Evolutionary conservation across 2,113 vertebrate genomes (phyloP), one percentile per base, ranked within the genome.

Genomic region (Takifugu flavidus): DNA sequence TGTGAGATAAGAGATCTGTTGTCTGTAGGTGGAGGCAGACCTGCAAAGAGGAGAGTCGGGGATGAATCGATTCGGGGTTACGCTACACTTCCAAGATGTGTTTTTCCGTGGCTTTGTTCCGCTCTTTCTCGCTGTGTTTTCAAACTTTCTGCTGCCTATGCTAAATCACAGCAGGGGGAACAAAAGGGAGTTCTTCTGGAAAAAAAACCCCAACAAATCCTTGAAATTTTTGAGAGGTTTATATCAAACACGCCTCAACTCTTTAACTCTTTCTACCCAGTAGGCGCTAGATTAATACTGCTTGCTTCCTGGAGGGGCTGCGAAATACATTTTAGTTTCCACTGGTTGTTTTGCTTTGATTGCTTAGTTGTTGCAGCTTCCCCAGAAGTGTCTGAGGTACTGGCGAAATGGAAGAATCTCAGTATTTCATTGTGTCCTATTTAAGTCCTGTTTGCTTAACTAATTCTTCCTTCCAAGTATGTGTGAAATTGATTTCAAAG

Each of bases 1-100:
- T 56, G 29, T 31, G 29, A 82, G 79, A 82, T 88, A 64, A 86
- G 84, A 88, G 77, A 34, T 43, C 59, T 66, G 39, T 53, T 66
- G 56, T 74, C 79, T 72, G 77, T 71, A 68, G 81, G 77, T 58
- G 74, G 76, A 81, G 74, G 78, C 46, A 10, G 62, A 66, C 74
- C 74, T 65, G 54, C 39, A 67, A 20, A 20, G 82, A 71, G 61
- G 54, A 56, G 26, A 60, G 50, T 64, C 29, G 51, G 59, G 60
- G 44, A 73, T 80, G 76, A 83, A 82, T 82, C 68, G 56, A 72
- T 66, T 31, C 2, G 59, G 62, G 59, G 65, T 59, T 67, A 57
- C 68, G 79, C 71, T 73, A 82, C 49, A 47, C 13, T 58, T 82
- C 68, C 59, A 25, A 55, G n/a, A 14, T 59, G 43, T 65, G 27